These are phyloP conservation scores for Crypturellus tataupa DNA, from an alignment of 2,797 vertebrate species.

Conservation along the genomic window DNA sequence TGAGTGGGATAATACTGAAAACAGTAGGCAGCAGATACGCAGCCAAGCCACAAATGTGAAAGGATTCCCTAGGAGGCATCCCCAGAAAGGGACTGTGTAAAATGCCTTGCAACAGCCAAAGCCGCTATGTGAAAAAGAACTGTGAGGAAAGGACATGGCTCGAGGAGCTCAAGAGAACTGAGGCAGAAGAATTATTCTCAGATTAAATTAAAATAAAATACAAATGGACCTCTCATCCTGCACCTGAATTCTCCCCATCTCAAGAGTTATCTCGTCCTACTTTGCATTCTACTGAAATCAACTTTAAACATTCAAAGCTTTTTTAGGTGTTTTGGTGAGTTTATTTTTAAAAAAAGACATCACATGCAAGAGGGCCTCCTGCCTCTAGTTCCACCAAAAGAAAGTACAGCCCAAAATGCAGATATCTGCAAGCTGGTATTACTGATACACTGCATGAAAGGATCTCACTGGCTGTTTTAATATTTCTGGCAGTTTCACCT, in stretches of 20 bases:
- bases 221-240: neutral
- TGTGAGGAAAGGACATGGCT: neutral
- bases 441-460: neutral
- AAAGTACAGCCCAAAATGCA: neutral
- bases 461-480: neutral
- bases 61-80: neutral
- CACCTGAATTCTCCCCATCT: neutral
- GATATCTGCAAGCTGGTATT: neutral
- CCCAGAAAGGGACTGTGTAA: neutral
- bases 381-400: neutral
- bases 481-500: neutral
- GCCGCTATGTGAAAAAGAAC: neutral
- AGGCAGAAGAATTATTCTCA: neutral
- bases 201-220: neutral
- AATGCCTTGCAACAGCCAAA: neutral
- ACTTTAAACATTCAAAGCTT: neutral
- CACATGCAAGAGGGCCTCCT: neutral
- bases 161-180: neutral
- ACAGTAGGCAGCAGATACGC: neutral
- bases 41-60: neutral
- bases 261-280: neutral
- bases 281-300: neutral
- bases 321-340: neutral
- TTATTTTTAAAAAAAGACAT: neutral
- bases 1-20: slow-evolving; percentile 49